These are phyloP conservation scores for Orchesella flavescens DNA, from an alignment of 2,888 invertebrate species.

Conservation along the genomic window DNA sequence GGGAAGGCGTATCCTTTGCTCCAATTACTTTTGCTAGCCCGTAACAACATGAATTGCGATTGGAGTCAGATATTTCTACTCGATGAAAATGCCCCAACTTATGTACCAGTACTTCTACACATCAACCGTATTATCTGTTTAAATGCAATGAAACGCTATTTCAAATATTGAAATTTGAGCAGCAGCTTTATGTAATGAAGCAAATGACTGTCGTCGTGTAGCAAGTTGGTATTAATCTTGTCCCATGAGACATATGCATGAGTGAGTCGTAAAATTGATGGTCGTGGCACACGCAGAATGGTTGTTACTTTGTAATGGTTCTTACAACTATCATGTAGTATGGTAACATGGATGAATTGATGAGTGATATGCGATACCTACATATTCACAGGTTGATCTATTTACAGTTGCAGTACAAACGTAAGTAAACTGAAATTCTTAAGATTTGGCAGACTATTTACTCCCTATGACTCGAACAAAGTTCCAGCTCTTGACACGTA, in stretches of 20 bases:
- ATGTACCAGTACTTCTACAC: not conserved
- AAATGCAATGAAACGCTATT: conserved; percentile 19
- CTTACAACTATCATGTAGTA: not conserved
- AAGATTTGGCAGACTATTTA: no score
- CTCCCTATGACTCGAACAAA: no score
- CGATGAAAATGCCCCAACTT: not conserved
- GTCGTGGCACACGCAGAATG: conserved; percentile 37
- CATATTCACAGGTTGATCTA: no score
- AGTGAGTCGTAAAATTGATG: conserved; percentile 52
- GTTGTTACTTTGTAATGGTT: not conserved
- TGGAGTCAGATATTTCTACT: not conserved
- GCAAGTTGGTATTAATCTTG: conserved; percentile 51
- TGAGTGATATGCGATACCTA: not conserved
- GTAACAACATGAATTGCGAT: not conserved
- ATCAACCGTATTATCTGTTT: not conserved
- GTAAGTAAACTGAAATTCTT: no score
- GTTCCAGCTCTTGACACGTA: no score
- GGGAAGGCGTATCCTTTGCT: conserved; percentile 50
- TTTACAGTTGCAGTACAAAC: no score
- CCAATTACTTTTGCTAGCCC: conserved; percentile 27
- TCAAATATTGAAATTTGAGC: conserved; percentile 37
- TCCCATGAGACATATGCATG: conserved; percentile 54
- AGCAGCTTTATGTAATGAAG: conserved; percentile 13
- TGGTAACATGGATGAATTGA: not conserved
- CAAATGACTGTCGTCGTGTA: conserved; percentile 40